Percentiles rank a stretch among this genome's conserved stretches.
Evolutionary conservation across 1,140 invertebrate species (phyloP).

Genomic region (Sitophilus oryzae): DNA sequence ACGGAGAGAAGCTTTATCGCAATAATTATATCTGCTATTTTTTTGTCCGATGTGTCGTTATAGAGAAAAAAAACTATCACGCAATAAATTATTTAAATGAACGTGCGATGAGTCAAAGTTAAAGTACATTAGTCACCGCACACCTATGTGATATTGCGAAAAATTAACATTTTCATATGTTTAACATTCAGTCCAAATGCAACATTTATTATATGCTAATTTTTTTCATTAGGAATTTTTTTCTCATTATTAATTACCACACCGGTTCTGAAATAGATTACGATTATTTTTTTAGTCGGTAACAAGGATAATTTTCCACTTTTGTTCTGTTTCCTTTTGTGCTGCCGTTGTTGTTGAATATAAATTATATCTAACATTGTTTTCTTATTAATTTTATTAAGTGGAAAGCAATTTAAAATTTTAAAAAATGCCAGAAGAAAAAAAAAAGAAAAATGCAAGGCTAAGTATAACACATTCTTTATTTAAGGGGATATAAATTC

Average conservation of each 20-base stretch:
- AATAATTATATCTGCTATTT: neutral
- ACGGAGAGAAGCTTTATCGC: neutral
- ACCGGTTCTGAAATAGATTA: slow-evolving; percentile 8
- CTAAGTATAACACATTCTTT: no score
- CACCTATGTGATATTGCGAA: slow-evolving; percentile 18
- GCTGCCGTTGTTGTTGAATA: neutral
- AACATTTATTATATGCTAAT: slow-evolving; percentile 24
- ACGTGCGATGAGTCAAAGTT: slow-evolving; percentile 18
- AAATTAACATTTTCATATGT: slow-evolving; percentile 20
- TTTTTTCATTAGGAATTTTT: slow-evolving; percentile 17
- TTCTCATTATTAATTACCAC: slow-evolving; percentile 15
- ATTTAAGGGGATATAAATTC: no score
- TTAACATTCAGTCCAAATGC: slow-evolving; percentile 17
- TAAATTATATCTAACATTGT: neutral
- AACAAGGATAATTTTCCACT: neutral
- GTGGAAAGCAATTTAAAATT: no score
- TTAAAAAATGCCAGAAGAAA: no score
- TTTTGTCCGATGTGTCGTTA: neutral
- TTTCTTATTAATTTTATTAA: no score
- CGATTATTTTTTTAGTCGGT: neutral
- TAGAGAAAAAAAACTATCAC: slow-evolving; percentile 12
- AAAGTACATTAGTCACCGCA: slow-evolving; percentile 21
- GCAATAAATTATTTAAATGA: slow-evolving; percentile 23
- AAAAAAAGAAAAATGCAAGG: no score
- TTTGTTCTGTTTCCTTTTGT: neutral